Conservation (phyloP, 2,888 invertebrate species). For the Podotricha telesiphe region DNA sequence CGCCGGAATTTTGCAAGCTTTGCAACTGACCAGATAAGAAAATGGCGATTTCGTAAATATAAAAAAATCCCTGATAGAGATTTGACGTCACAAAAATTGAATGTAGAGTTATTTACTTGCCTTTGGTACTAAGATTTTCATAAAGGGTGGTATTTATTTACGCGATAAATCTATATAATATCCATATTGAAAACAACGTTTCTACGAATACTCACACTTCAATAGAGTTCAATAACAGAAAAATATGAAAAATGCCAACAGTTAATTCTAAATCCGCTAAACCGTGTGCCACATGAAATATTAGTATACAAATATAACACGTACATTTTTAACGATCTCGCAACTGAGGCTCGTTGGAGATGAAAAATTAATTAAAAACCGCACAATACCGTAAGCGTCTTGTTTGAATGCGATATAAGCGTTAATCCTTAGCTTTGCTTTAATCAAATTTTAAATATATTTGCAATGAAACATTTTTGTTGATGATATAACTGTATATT, state of each 20-base stretch:
- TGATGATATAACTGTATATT: not conserved
- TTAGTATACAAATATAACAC: constrained; percentile 23
- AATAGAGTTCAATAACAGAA: constrained; percentile 4
- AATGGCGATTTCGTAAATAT: too few species aligned
- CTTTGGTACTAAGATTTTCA: too few species aligned
- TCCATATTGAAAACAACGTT: not conserved
- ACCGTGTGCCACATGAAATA: constrained; percentile 20
- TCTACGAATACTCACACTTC: not conserved
- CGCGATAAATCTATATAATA: not conserved
- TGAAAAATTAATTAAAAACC: constrained; percentile 44
- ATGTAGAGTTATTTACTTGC: not conserved
- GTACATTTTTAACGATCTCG: constrained; percentile 33
- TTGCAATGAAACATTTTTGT: constrained; percentile 1
- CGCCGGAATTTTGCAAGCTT: too few species aligned
- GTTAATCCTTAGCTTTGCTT: constrained; percentile 33
- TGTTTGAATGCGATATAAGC: constrained; percentile 36
- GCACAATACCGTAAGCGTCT: constrained; percentile 32
- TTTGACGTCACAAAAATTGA: too few species aligned
- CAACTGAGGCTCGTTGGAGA: constrained; percentile 30
- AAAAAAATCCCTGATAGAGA: too few species aligned
- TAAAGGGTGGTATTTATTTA: not conserved
- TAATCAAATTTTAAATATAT: constrained; percentile 25
- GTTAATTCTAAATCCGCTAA: constrained; percentile 14
- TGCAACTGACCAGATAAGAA: too few species aligned
- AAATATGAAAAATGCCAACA: not conserved